phyloP scores from a whole-genome alignment of 37 sponge, comb jelly and placozoan genomes.

The Oscarella lobularis region DNA sequence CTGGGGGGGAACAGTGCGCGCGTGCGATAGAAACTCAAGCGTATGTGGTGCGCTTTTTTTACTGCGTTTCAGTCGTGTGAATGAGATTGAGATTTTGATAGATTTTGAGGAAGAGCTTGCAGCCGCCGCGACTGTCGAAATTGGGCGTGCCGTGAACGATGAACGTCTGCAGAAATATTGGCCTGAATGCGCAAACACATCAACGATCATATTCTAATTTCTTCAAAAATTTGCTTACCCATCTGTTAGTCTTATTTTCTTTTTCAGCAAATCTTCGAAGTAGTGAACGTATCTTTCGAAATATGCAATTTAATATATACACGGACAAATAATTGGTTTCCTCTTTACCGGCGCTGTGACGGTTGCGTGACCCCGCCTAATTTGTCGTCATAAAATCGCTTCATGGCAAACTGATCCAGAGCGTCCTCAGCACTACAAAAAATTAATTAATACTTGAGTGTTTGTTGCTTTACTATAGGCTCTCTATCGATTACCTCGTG shows the following conservation, averaged over 20 bases:
- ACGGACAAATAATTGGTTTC: no score
- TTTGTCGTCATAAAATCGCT: constrained; percentile 81
- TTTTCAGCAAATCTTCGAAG: constrained; percentile 71
- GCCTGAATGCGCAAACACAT: constrained; percentile 9
- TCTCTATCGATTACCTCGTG: not conserved
- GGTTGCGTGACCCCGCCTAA: constrained; percentile 92
- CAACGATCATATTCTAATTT: not conserved
- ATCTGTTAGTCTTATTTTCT: constrained; percentile 39
- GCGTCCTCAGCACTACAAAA: constrained; percentile 71
- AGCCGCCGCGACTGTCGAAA: constrained; percentile 85
- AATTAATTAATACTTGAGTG: no score
- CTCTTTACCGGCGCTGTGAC: constrained; percentile 79
- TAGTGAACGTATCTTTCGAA: constrained; percentile 70
- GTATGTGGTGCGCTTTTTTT: no score
- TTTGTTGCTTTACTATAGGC: no score
- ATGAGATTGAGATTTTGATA: constrained; percentile 78
- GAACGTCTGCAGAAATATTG: constrained; percentile 51
- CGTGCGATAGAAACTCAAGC: no score
- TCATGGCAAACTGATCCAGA: constrained; percentile 87
- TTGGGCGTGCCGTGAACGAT: constrained; percentile 87
- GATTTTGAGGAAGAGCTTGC: constrained; percentile 70
- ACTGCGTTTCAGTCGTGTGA: constrained; percentile 66
- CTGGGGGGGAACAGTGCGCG: no score
- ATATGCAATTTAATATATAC: not conserved
- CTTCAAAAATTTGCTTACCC: not conserved